Evolutionary conservation across 1,140 invertebrate genomes (phyloP), one percentile per base, ranked within the genome.

Genomic region (Calliopsis andreniformis): DNA sequence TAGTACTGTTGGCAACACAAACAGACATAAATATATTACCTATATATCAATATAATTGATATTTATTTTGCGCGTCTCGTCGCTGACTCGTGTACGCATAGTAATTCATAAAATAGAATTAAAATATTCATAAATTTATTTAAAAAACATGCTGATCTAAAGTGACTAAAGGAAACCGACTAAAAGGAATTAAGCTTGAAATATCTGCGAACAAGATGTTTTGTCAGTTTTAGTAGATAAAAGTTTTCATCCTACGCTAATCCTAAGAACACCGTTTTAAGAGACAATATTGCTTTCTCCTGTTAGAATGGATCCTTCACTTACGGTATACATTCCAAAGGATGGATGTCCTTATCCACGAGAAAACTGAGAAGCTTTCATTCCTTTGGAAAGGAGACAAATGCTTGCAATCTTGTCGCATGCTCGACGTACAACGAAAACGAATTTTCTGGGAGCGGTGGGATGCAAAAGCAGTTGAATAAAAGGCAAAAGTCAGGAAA

Each of bases 371-470:
- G 55, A 32, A 51, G 35, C 18, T 20, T 30, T 18, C 43, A 43
- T 58, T 25, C 43, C 66, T 51, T 63, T 32, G 23, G 18, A 32
- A 20, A 30, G 28, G 25, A 82, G 70, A 83, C 80, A 71, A 83
- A 83, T 83, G 61, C 49, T 49, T 8, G 62, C 59, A 62, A 76
- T 83, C 55, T 79, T 25, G 56, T 78, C 71, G 56, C 43, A 23
- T 45, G 62, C 35, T 56, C 58, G 43, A 30, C 35, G 23, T n/a
- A 66, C 51, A 43, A n/a, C 35, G 2, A 25, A 47, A 61, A 82
- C 67, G 39, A 76, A 76, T 82, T 59, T 23, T 16, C 53, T 3
- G 10, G 51, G 47, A 39, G 32, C 43, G 8, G 12, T 6, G 14
- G 32, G 49, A 70, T 70, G 61, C 45, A 49, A 53, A 51, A 30